Base-by-base conservation (phyloP, 2,888 invertebrate genomes). In the Ophioninae sp. region DNA sequence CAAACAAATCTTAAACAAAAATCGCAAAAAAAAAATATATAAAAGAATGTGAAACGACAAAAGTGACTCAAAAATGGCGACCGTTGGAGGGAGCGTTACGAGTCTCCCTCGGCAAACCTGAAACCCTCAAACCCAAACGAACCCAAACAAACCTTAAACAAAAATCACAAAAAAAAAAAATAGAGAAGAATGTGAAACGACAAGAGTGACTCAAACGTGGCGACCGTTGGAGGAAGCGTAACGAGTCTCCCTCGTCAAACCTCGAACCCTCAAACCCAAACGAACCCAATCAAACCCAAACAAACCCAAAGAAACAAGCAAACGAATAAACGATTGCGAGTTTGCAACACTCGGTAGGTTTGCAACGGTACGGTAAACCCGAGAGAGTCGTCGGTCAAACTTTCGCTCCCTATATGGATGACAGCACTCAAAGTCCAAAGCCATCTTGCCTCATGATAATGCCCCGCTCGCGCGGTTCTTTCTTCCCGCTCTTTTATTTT, bases 321-420 rank as follows among this genome's bases (percentile, higher is more conserved):
- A 84, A 86, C 85, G 87, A 87, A 87, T 13, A 5, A 50, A 50
- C 30, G 1, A 1, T 1, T 30, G 30, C 30, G 30, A 30, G 30
- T 30, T 30, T 30, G 30, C 30, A 30, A 30, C 30, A 30, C 30
- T 30, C n/a, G 30, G 30, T 30, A 30, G 30, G 30, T 30, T 30
- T 30, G 30, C 79, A 83, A 79, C 75, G 81, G 81, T 85, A 85
- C 84, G 77, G 79, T 81, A 70, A 72, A 61, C 57, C 37, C 84
- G 77, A 80, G 79, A 83, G 70, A 67, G 77, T 21, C 79, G 67
- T 88, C 85, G 89, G 89, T 90, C 90, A 88, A 50, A 92, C 92
- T 92, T 92, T 92, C 92, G 91, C 92, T 91, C 92, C 92, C 88
- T 92, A 92, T 91, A 92, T 91, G 92, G 92, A 81, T 88, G 91